Base-by-base conservation (phyloP, 2,888 invertebrate genomes). In the Ferdinandea cuprea region DNA sequence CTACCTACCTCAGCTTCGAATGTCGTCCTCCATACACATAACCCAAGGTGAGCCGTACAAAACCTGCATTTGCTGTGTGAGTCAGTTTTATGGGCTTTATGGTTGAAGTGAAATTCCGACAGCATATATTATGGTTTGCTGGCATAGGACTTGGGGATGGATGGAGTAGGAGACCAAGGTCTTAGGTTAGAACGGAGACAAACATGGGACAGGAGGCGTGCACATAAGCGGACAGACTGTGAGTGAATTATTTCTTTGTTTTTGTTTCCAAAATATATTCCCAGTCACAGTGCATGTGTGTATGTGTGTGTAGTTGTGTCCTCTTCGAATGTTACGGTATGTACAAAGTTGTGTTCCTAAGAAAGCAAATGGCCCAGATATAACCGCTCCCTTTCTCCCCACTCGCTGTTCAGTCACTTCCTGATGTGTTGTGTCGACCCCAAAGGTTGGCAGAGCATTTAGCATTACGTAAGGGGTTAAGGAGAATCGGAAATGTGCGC, bases 221-320 rank as follows among this genome's bases (percentile, higher is more conserved):
- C 46, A 65, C 59, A 74, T 48, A 74, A 72, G 58, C 52, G 66
- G 78, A 68, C 78, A 77, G 72, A 78, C 78, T 83, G 78, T 78
- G 83, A 83, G 83, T 78, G 83, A 83, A 78, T 83, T 83, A 83
- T 83, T 83, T 83, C 83, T 78, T 83, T 83, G 83, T 83, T 83
- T 83, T 83, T 78, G 68, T 83, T 83, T 68, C 78, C 44, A 72
- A 78, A 83, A 59, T 72, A 83, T 72, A 78, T 83, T 44, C 61
- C 42, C 46, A 28, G 40, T 17, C 0, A n/a, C 25, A 8, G 9
- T 35, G 6, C 15, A 15, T 35, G 30, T 15, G 48, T 56, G 7
- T 25, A n/a, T 50, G 58, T 59, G 52, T 63, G n/a, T 46, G 61
- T 44, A 50, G 63, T 21, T 72, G 9, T 65, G 42, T 9, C 5